phyloP scores from a whole-genome alignment of 2,113 vertebrate genomes.

The Dryoscopus gambensis region DNA sequence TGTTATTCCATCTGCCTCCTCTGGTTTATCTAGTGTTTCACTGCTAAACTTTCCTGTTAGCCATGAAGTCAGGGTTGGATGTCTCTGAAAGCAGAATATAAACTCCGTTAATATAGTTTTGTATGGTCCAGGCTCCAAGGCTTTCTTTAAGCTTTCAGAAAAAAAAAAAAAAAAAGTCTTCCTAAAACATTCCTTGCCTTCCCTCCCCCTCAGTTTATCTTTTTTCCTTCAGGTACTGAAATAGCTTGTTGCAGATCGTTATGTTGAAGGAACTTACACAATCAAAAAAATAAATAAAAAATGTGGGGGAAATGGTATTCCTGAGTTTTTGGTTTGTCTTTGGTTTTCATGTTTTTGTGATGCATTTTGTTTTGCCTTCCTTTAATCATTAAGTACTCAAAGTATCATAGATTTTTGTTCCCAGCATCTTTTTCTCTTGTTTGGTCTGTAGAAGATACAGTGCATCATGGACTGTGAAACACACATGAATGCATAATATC shows the following conservation, averaged over 20 bases:
- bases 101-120: background rate
- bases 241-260: background rate
- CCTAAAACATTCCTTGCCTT: background rate
- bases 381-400: background rate
- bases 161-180: background rate
- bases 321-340: background rate
- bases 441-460: background rate
- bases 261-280: background rate
- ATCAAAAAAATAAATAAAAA: background rate
- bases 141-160: background rate
- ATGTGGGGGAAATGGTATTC: background rate
- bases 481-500: background rate
- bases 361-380: background rate
- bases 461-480: fast-evolving
- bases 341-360: background rate
- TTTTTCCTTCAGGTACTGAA: background rate
- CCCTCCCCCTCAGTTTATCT: fast-evolving
- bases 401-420: background rate
- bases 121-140: background rate
- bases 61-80: background rate
- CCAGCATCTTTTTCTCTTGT: background rate
- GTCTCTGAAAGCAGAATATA: background rate
- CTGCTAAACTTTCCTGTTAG: background rate
- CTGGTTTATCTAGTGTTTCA: background rate
- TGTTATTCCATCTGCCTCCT: background rate